A percentile compares a stretch with the other conserved stretches of the same genome.
Evolutionary conservation across 2,797 vertebrate genomes (phyloP).

Genomic region (Heteromormyrus szaboi): DNA sequence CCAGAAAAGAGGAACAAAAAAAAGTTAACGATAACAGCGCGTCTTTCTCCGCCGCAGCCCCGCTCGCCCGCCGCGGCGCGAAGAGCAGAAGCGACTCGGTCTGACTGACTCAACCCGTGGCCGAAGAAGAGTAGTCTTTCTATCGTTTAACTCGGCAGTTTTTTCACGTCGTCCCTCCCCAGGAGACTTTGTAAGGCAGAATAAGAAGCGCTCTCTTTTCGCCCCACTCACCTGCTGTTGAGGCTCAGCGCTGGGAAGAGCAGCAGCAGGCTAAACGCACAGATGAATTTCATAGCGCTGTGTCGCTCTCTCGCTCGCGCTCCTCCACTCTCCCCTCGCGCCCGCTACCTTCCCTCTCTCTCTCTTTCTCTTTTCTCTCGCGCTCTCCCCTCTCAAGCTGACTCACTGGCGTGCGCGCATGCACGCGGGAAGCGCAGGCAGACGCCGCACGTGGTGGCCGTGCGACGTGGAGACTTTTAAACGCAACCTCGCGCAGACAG

Average conservation of each 20-base stretch:
- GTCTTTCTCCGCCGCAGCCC: neutral
- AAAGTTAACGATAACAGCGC: constrained; percentile 18
- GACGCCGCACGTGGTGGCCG: neutral
- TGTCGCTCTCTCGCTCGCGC: constrained; percentile 7
- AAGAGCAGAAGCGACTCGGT: neutral
- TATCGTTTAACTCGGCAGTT: constrained; percentile 2
- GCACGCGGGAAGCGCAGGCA: neutral
- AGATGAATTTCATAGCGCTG: constrained; percentile 22
- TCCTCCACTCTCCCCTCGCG: neutral
- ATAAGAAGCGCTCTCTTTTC: constrained; percentile 2
- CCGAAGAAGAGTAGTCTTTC: constrained; percentile 8
- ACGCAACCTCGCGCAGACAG: neutral
- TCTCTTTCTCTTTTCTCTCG: constrained; percentile 10
- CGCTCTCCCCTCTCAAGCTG: constrained; percentile 6
- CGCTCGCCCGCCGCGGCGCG: neutral
- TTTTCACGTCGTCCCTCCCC: neutral
- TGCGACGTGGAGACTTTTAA: constrained; percentile 9
- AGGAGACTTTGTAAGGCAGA: neutral
- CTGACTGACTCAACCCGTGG: neutral
- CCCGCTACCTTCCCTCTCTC: neutral
- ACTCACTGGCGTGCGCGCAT: constrained; percentile 9
- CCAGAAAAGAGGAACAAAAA: neutral
- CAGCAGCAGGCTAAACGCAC: constrained; percentile 22
- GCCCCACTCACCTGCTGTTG: constrained; percentile 17
- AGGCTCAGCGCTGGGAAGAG: constrained; percentile 22